Evolutionary conservation across 1,140 invertebrate species (phyloP), one percentile per base, ranked within the genome.

Genomic region (Teleogryllus occipitalis): DNA sequence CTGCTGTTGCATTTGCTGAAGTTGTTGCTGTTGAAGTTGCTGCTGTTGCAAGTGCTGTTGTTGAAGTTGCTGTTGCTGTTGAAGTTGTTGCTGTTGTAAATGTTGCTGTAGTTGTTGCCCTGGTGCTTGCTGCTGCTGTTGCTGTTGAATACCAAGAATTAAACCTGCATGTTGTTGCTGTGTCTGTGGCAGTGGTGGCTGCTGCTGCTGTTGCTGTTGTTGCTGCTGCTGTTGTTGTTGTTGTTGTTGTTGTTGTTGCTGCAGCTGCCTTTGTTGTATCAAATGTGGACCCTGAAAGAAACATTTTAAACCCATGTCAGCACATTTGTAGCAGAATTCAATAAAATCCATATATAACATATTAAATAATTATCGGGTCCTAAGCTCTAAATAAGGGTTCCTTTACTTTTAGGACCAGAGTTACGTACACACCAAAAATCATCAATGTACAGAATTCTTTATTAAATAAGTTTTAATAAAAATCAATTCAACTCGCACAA

Each of bases 181-280:
- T 1, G 18, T 3, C 7, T 65, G 54, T 0, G 10, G 54, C 7
- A 3, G 54, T 49, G 49, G 76, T 48, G 15, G 76, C 12, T 21
- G 47, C 12, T 54, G 76, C 15, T 77, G 76, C 47, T 77, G 76
- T 12, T 77, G 76, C 47, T 18, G 74, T 7, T 75, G 54, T 7
- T 65, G 54, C 6, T 65, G 54, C 54, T 65, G 54, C 6, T 73
- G 78, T 75, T 10, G 76, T 47, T 77, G 80, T 7, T 54, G 75
- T 80, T 10, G 10, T 77, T 12, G 39, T 48, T 39, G n/a, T 15
- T 93, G 92, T 27, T 92, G 88, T 85, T 93, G 92, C 82, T 93
- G 93, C 18, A 94, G 84, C 85, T 93, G 91, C 82, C 93, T 92
- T 73, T 93, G 84, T 82, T 93, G 76, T 78, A 85, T 84, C 65